These are phyloP conservation scores for Orestias chungarensis DNA, from an alignment of 2,797 vertebrate genomes.

Conservation along the genomic window DNA sequence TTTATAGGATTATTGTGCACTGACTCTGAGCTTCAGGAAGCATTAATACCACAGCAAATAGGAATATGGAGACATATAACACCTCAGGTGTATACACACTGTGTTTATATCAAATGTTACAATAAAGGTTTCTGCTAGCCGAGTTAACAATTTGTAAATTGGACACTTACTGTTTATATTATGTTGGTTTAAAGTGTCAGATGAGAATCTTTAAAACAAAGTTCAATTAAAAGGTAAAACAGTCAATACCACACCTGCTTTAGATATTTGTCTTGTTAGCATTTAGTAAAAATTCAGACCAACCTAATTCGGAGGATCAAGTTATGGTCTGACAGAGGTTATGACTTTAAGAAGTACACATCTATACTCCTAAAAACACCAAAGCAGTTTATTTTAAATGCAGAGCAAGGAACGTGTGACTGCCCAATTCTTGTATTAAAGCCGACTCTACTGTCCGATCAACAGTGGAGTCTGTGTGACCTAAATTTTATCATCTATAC, in stretches of 20 bases:
- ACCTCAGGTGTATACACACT: conserved; percentile 17
- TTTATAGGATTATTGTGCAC: conserved; percentile 64
- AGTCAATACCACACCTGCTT: not conserved
- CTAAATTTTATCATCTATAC: not conserved
- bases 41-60: conserved; percentile 65
- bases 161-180: not conserved
- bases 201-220: not conserved
- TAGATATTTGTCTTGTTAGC: not conserved
- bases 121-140: conserved; percentile 37
- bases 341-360: not conserved
- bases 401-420: not conserved
- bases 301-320: not conserved
- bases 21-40: conserved; percentile 62
- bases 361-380: not conserved
- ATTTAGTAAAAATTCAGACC: not conserved
- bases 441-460: not conserved
- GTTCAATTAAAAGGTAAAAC: not conserved
- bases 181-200: not conserved
- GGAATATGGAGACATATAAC: conserved; percentile 32
- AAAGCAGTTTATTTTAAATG: not conserved
- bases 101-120: conserved; percentile 8
- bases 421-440: not conserved
- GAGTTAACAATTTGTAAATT: not conserved
- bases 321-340: not conserved
- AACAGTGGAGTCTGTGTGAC: not conserved